A percentile compares a stretch with the other conserved stretches of the same genome.
phyloP scores from a whole-genome alignment of 2,888 invertebrate genomes.

The Stictocephala bisonia region DNA sequence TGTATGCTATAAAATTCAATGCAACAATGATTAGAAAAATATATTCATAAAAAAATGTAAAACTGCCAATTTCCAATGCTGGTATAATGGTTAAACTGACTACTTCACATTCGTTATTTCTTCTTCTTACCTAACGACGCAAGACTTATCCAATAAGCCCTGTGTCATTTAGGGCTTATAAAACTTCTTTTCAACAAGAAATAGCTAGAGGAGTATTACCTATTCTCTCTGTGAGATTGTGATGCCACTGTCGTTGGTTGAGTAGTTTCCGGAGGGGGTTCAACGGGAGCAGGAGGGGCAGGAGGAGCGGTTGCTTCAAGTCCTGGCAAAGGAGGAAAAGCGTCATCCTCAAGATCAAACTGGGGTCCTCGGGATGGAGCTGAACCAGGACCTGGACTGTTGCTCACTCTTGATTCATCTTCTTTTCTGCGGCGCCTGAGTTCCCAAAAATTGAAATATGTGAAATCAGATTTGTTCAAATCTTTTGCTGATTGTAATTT shows the following conservation, averaged over 20 bases:
- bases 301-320: constrained; percentile 51
- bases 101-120: too few relatives aligned
- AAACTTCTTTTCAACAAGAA: too few relatives aligned
- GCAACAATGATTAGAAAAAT: too few relatives aligned
- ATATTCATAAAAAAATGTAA: too few relatives aligned
- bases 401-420: constrained; percentile 61
- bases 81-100: too few relatives aligned
- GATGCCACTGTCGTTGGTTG: constrained; percentile 56
- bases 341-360: constrained; percentile 82
- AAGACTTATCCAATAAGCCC: too few relatives aligned
- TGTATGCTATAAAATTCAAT: too few relatives aligned
- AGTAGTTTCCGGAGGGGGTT: constrained; percentile 51
- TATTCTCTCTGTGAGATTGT: constrained; percentile 56
- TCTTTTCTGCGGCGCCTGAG: constrained; percentile 65
- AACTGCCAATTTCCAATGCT: too few relatives aligned
- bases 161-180: too few relatives aligned
- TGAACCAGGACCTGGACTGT: constrained; percentile 57
- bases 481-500: too few relatives aligned
- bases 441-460: constrained; percentile 56
- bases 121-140: too few relatives aligned
- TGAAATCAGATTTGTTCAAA: constrained; percentile 7
- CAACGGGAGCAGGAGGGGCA: constrained; percentile 50
- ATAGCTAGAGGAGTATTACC: constrained; percentile 49
- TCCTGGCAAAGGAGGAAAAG: constrained; percentile 81
- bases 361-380: constrained; percentile 68